Base-by-base conservation (phyloP, 2,888 invertebrate genomes). In the Protonemura montana region DNA sequence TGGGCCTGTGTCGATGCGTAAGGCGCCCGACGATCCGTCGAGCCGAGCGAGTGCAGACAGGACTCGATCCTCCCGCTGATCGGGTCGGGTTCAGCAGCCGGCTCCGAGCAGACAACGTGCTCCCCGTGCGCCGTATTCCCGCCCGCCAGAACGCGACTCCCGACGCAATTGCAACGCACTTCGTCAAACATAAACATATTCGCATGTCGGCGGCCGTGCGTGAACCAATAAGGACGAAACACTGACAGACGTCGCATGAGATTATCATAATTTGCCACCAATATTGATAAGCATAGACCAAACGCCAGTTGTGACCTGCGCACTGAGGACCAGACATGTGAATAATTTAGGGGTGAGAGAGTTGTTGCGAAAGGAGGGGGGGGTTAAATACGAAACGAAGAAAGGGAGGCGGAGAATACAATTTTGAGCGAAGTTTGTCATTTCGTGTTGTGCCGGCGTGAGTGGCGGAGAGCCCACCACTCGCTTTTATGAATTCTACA, bases 211-310 rank as follows among this genome's bases (percentile, higher is more conserved):
- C 87, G 87, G 28, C 86, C 78, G 82, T 76, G 87, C 87, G 87
- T 82, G 85, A 30, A 76, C 87, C 88, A 88, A 87, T 88, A 78
- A 86, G 85, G 35, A 81, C 77, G 76, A 30, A 78, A 41, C 86
- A 81, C 87, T 59, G 81, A 59, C 21, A 10, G 35, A 13, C 87
- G 87, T 85, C 85, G 86, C 85, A 86, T 80, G 86, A 85, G 77
- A 87, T 88, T 87, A 88, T 88, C 87, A 88, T 88, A 87, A 87
- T 86, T 86, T 76, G 81, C 87, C 86, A 82, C 86, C 87, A 86
- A 87, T 88, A 87, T 88, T 88, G 87, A 88, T 88, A 88, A 88
- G 86, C 87, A 87, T 88, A 88, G n/a, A n/a, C n/a, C n/a, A n/a
- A n/a, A n/a, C 7, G 28, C 35, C 35, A 87, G 86, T 83, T 85